A percentile compares a stretch with the other conserved stretches of the same genome.
These are phyloP conservation scores for Willowsia nigromaculata DNA, from an alignment of 2,888 invertebrate species.

Conservation along the genomic window DNA sequence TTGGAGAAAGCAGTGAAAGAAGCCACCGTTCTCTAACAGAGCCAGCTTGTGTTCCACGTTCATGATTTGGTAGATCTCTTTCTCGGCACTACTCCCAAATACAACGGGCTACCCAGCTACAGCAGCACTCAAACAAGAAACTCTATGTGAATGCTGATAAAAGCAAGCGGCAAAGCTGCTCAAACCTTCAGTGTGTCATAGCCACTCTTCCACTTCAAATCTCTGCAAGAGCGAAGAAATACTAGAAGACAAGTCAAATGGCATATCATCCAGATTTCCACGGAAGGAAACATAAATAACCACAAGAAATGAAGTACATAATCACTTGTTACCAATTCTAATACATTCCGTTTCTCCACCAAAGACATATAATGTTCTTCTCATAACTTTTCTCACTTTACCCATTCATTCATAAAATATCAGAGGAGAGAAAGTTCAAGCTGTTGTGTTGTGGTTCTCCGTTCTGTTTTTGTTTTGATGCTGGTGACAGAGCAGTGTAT, in stretches of 20 bases:
- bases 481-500: not conserved
- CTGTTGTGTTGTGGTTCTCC: not conserved
- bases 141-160: slow-evolving; percentile 30
- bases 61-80: no score
- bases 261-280: not conserved
- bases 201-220: slow-evolving; percentile 51
- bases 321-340: not conserved
- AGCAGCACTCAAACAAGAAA: not conserved
- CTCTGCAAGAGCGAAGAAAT: not conserved
- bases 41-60: no score
- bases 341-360: no score
- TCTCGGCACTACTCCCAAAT: not conserved
- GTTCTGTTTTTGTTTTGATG: not conserved
- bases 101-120: not conserved
- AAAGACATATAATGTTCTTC: no score
- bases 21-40: no score
- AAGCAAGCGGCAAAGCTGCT: slow-evolving; percentile 45
- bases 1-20: no score
- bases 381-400: not conserved
- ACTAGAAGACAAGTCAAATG: not conserved
- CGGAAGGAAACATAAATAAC: not conserved
- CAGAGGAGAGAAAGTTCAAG: not conserved
- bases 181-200: slow-evolving; percentile 65
- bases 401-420: not conserved
- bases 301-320: not conserved